These are phyloP conservation scores for Turritopsis rubra DNA, from an alignment of 30 jellyfish, hydroid and myxozoan genomes.

Conservation along the genomic window DNA sequence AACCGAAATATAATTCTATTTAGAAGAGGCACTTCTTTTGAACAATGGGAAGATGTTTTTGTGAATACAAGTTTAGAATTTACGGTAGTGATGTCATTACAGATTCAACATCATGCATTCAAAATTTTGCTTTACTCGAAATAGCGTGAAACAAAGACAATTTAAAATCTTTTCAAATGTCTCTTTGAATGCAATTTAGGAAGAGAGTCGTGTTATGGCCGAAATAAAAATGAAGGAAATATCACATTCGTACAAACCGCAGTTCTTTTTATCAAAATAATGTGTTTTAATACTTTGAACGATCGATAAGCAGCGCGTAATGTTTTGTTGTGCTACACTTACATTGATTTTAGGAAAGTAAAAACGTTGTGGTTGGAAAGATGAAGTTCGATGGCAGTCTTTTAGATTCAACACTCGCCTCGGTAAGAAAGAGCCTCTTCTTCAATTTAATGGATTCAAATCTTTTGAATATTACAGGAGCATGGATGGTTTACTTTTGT, in stretches of 20 bases:
- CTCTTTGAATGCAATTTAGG: background rate
- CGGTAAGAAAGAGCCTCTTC: background rate
- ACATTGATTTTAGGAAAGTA: background rate
- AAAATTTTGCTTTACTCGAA: background rate
- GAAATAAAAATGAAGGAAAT: background rate
- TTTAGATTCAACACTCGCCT: background rate
- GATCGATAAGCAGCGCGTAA: background rate
- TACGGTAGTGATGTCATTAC: background rate
- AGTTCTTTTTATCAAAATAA: background rate
- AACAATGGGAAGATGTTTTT: background rate
- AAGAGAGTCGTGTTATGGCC: background rate
- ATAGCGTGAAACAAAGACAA: background rate
- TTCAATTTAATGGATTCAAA: background rate
- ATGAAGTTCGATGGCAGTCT: background rate
- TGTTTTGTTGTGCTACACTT: background rate
- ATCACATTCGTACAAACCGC: background rate
- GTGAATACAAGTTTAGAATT: background rate
- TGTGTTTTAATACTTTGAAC: background rate
- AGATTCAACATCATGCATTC: background rate
- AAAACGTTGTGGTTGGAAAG: background rate
- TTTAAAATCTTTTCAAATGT: background rate
- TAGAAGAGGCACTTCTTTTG: background rate
- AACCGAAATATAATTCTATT: background rate
- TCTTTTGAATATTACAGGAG: too few species aligned
- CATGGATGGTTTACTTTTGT: background rate